phyloP scores from a whole-genome alignment of 1,140 invertebrate species.

The Magallana angulata region DNA sequence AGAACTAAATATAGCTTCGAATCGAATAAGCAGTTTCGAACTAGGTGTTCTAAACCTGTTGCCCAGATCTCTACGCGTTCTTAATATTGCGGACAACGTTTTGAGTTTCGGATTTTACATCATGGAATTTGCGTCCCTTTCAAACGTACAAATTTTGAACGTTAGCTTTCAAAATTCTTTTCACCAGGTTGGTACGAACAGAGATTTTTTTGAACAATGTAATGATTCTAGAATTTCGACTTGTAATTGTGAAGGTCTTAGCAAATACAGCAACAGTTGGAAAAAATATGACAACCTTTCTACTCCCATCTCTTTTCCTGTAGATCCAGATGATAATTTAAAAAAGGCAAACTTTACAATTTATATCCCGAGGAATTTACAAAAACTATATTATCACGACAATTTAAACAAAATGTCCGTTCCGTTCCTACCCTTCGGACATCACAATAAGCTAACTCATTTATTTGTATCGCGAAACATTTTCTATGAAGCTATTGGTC shows the following conservation, averaged over 20 bases:
- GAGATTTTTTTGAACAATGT: not conserved
- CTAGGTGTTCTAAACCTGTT: not conserved
- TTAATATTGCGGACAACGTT: not conserved
- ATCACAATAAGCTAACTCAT: not conserved
- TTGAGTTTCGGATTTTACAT: not conserved
- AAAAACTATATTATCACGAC: not conserved
- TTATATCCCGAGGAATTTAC: not conserved
- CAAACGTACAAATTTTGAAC: not conserved
- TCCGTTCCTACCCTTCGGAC: not conserved
- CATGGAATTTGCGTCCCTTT: not conserved
- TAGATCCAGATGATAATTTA: not conserved
- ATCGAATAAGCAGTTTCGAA: slow-evolving; percentile 4
- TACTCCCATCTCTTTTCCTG: not conserved
- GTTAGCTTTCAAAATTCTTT: not conserved
- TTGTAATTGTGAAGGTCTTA: too few relatives aligned
- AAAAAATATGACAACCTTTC: not conserved
- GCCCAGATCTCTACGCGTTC: not conserved
- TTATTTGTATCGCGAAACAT: not conserved
- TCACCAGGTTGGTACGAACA: not conserved
- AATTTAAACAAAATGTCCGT: not conserved
- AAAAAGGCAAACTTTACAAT: not conserved
- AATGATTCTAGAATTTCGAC: not conserved
- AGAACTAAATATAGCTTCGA: slow-evolving; percentile 1
- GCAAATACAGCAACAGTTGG: not conserved
- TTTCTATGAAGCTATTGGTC: not conserved